phyloP scores from a whole-genome alignment of 2,797 vertebrate species.

The Benthosema pterotum region DNA sequence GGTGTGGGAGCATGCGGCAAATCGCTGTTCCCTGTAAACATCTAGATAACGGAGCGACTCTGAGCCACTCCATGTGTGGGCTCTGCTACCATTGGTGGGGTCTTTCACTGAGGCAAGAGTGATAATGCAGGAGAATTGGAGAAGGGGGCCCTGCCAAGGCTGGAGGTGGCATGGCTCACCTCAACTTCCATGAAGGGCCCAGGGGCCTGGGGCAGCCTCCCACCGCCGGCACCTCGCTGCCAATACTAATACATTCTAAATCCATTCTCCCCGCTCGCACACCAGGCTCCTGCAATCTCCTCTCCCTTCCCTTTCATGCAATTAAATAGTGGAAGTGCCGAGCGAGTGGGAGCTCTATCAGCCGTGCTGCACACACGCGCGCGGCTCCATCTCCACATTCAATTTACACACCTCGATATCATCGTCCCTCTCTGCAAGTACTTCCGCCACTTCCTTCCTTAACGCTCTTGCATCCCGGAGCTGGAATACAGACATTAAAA shows the following conservation, averaged over 20 bases:
- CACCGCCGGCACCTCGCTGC: conserved; percentile 77
- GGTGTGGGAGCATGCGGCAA: conserved; percentile 68
- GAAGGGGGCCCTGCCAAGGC: conserved; percentile 70
- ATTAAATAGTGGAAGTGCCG: conserved; percentile 83
- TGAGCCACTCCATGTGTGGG: conserved; percentile 75
- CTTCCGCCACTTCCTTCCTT: conserved; percentile 68
- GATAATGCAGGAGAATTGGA: conserved; percentile 72
- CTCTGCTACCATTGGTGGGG: conserved; percentile 61
- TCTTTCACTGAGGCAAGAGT: conserved; percentile 72
- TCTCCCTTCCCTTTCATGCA: conserved; percentile 82
- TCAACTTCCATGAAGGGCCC: conserved; percentile 76
- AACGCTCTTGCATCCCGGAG: conserved; percentile 64
- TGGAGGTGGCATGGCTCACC: conserved; percentile 78
- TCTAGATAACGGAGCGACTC: conserved; percentile 79
- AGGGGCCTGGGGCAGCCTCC: conserved; percentile 72
- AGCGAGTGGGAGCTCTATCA: conserved; percentile 81
- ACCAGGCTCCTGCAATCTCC: conserved; percentile 80
- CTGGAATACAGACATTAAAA: conserved; percentile 77
- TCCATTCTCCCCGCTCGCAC: conserved; percentile 81
- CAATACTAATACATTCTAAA: conserved; percentile 85
- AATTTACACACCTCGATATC: conserved; percentile 82
- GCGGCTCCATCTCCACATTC: conserved; percentile 77
- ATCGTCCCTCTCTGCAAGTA: conserved; percentile 75
- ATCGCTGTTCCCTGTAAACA: conserved; percentile 83
- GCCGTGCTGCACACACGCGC: conserved; percentile 74